A percentile compares a stretch with the other conserved stretches of the same genome.
phyloP scores from a whole-genome alignment of 92 coral and sea anemone genomes.

The Zoanthus solanderi region DNA sequence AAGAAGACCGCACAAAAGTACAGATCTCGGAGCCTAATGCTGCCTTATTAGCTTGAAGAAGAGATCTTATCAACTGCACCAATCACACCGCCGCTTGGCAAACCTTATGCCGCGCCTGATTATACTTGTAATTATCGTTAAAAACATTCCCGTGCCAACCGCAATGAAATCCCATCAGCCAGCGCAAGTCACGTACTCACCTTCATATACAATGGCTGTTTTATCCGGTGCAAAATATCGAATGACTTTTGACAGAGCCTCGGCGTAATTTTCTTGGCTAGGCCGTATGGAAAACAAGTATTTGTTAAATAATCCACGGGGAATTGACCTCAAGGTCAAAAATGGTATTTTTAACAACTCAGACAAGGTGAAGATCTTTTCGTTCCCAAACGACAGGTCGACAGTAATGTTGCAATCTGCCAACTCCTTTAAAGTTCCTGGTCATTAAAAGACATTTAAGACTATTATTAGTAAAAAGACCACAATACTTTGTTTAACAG shows the following conservation, averaged over 20 bases:
- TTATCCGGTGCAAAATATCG: constrained; percentile 32
- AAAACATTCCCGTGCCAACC: no score
- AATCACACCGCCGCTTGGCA: no score
- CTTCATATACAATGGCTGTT: constrained; percentile 41
- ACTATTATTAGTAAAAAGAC: background rate
- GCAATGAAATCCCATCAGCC: no score
- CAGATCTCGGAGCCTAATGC: no score
- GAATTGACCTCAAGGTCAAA: constrained; percentile 6
- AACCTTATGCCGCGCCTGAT: no score
- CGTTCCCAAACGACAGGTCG: constrained; percentile 43
- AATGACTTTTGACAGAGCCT: constrained; percentile 25
- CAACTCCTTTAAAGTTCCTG: constrained; percentile 12
- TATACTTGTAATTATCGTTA: no score
- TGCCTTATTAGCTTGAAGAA: no score
- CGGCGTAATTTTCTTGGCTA: constrained; percentile 33
- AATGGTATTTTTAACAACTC: constrained; percentile 28
- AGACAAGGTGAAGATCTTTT: constrained; percentile 28
- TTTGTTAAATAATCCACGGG: background rate
- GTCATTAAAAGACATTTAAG: background rate
- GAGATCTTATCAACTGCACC: no score
- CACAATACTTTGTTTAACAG: background rate
- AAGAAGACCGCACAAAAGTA: no score
- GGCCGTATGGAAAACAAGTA: constrained; percentile 36
- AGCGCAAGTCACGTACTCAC: background rate
- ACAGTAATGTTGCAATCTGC: constrained; percentile 35